Base-by-base conservation (phyloP, 2,888 invertebrate genomes). In the Nomada ruficornis region DNA sequence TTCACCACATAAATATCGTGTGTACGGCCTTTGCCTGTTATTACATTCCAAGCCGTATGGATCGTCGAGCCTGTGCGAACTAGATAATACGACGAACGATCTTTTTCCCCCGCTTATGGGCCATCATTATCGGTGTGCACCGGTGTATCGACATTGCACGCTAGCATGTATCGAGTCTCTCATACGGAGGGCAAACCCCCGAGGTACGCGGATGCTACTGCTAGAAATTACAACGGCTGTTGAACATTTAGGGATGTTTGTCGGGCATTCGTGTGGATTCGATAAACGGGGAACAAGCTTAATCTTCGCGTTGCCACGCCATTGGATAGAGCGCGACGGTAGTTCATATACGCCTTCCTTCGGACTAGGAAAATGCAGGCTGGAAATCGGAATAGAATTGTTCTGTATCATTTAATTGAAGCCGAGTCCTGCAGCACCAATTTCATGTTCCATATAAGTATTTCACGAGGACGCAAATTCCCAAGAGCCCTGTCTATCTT, bases 41-140 rank as follows among this genome's bases (percentile, higher is more conserved):
- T 73, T 80, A 74, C 77, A 71, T 77, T 77, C 67, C 73, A 20
- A 75, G 59, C 69, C 13, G 29, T 10, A 59, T 52, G 65, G 59
- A 70, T 81, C 79, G 65, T 44, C 36, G 68, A 42, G 23, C 59
- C 55, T 57, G 62, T 11, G 42, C 47, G 64, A 59, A 57, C 69
- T 20, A 79, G 76, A 82, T 84, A 80, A 79, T 73, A 42, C 76
- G 63, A 42, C 52, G 29, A 52, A 26, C 60, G 54, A 60, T 70
- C 62, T 65, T 65, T 23, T 23, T 60, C 54, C 42, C 42, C 54
- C 74, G 29, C 54, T 23, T 23, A 52, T 60, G 50, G 13, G 60
- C 15, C 23, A 29, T 74, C 74, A 29, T 80, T 74, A 60, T 65
- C 73, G 81, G 57, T 23, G 36, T 9, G n/a, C 36, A 18, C 47